Evolutionary conservation across 2,797 vertebrate species (phyloP).

Genomic region (Dermochelys coriacea): DNA sequence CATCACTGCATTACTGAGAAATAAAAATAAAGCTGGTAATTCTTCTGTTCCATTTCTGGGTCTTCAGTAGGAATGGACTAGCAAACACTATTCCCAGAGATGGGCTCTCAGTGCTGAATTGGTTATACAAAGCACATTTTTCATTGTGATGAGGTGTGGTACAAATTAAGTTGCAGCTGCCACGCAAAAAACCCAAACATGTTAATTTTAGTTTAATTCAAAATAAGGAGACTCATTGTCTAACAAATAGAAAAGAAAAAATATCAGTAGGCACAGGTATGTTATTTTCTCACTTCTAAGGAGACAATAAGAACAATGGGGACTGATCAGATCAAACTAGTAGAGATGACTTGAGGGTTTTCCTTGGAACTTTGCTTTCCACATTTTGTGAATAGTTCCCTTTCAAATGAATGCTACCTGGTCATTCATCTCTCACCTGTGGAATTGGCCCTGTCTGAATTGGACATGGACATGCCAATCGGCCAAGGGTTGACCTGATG

Average conservation of each 20-base stretch:
- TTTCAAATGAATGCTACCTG: slow-evolving; percentile 7
- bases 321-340: not conserved
- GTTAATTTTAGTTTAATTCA: not conserved
- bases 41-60: not conserved
- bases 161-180: not conserved
- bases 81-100: not conserved
- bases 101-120: not conserved
- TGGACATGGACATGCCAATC: slow-evolving; percentile 90
- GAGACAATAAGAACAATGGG: not conserved
- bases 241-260: not conserved
- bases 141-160: not conserved
- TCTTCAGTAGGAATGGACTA: not conserved
- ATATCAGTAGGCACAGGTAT: too few species aligned
- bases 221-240: not conserved
- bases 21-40: not conserved
- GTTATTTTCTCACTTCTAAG: not conserved
- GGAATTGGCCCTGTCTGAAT: slow-evolving; percentile 96
- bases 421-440: slow-evolving; percentile 89
- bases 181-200: not conserved
- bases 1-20: not conserved
- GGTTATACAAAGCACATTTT: not conserved
- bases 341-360: not conserved
- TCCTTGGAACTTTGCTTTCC: slow-evolving; percentile 11
- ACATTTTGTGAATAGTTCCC: not conserved
- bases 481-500: slow-evolving; percentile 90